Evolutionary conservation across 2,113 vertebrate genomes (phyloP).

Genomic region (Mionectes macconnelli): DNA sequence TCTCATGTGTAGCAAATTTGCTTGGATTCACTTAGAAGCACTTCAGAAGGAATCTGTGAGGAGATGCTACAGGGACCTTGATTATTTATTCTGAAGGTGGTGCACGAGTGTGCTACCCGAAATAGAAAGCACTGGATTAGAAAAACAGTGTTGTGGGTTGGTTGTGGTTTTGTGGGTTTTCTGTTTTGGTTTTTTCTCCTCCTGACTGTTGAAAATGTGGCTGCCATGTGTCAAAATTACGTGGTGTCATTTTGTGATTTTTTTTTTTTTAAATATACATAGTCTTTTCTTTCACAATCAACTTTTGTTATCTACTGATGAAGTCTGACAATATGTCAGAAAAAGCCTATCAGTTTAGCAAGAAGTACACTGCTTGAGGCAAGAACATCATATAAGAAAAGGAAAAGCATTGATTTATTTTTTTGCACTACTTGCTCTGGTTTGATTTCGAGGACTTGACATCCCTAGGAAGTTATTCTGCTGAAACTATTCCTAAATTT

Average conservation of each 20-base stretch:
- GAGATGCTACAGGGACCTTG: background rate
- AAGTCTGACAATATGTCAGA: slow-evolving; percentile 29
- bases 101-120: background rate
- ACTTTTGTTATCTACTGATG: slow-evolving; percentile 12
- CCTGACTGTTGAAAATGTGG: slow-evolving; percentile 2
- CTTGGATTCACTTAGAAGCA: background rate
- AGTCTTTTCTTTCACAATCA: slow-evolving; percentile 20
- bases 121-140: background rate
- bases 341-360: slow-evolving; percentile 4
- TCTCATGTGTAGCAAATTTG: background rate
- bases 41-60: background rate
- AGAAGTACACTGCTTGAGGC: background rate
- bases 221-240: slow-evolving; percentile 23
- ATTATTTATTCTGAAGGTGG: slow-evolving; percentile 22
- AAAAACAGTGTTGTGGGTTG: background rate
- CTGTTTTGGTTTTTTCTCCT: background rate
- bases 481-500: background rate
- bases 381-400: background rate
- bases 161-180: background rate
- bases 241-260: background rate
- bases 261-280: background rate
- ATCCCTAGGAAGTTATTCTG: background rate
- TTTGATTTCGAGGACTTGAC: background rate
- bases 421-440: background rate
- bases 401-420: background rate